Evolutionary conservation across 2,797 vertebrate genomes (phyloP).

Genomic region (Lacerta bilineata): DNA sequence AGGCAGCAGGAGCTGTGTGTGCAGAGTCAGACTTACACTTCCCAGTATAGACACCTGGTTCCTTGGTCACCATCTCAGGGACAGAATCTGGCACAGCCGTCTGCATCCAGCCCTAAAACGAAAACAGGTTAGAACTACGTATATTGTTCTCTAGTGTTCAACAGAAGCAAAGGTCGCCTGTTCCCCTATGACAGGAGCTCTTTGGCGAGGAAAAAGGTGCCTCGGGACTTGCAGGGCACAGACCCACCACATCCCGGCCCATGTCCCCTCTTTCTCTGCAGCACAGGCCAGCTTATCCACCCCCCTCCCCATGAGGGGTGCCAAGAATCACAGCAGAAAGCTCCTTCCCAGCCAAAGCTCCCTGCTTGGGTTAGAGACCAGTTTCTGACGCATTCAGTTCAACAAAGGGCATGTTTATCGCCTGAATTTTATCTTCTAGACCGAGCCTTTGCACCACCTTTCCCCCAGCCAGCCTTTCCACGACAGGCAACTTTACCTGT

Average conservation of each 20-base stretch:
- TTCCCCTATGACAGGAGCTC: neutral
- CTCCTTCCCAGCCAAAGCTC: neutral
- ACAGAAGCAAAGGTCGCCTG: neutral
- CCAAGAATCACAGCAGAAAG: too few relatives aligned
- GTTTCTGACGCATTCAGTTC: neutral
- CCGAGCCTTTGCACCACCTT: neutral
- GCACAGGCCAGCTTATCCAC: neutral
- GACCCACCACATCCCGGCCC: neutral
- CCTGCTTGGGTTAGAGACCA: neutral
- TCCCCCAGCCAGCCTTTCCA: neutral
- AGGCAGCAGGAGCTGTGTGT: neutral
- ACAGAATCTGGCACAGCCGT: slow-evolving; percentile 59
- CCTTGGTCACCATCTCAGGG: slow-evolving; percentile 74
- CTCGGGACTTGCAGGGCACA: too few relatives aligned
- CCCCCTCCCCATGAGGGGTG: neutral
- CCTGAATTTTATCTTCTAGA: neutral
- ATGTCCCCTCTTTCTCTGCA: too few relatives aligned
- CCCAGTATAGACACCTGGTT: slow-evolving; percentile 87
- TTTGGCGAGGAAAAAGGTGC: too few relatives aligned
- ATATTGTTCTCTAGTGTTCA: neutral
- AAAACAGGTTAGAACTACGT: neutral
- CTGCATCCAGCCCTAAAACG: slow-evolving; percentile 78
- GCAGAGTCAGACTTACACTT: slow-evolving; percentile 84
- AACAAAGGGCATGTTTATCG: neutral
- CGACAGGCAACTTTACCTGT: slow-evolving; percentile 53